Percentiles rank a stretch among this genome's conserved stretches.
phyloP scores from a whole-genome alignment of 1,140 invertebrate species.

The Popillia japonica region DNA sequence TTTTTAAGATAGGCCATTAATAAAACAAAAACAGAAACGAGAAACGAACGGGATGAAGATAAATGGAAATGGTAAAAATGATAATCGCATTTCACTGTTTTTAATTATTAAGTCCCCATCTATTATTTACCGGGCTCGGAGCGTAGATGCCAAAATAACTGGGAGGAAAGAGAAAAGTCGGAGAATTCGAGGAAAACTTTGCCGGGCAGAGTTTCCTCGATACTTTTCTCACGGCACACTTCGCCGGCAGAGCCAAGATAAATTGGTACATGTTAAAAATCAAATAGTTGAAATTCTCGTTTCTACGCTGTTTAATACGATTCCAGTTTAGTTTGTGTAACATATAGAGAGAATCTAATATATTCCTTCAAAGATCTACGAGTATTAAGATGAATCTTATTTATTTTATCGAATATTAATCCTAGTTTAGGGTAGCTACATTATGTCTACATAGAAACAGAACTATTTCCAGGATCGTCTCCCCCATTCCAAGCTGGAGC shows the following conservation, averaged over 20 bases:
- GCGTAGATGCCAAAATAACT: not conserved
- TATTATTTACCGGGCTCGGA: conserved; percentile 4
- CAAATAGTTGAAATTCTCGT: not conserved
- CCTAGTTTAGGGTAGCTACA: no score
- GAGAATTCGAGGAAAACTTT: conserved; percentile 9
- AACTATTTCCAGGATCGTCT: conserved; percentile 1
- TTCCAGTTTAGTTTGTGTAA: no score
- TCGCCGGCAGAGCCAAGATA: not conserved
- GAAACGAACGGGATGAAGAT: conserved; percentile 8
- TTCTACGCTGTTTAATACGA: no score
- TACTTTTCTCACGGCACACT: not conserved
- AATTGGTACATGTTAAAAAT: conserved; percentile 16
- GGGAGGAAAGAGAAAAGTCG: not conserved
- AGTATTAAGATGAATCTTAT: no score
- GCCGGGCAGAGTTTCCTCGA: not conserved
- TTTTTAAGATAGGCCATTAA: conserved; percentile 8
- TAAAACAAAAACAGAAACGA: conserved; percentile 4
- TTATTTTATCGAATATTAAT: no score
- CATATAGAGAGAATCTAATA: no score
- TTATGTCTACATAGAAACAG: no score
- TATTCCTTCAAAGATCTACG: no score
- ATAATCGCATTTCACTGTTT: conserved; percentile 27
- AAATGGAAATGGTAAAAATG: conserved; percentile 30
- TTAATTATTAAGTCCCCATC: conserved; percentile 35
- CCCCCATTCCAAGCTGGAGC: not conserved